These are phyloP conservation scores for Mormyrops boulengeri DNA, from an alignment of 2,797 vertebrate species.

Conservation along the genomic window DNA sequence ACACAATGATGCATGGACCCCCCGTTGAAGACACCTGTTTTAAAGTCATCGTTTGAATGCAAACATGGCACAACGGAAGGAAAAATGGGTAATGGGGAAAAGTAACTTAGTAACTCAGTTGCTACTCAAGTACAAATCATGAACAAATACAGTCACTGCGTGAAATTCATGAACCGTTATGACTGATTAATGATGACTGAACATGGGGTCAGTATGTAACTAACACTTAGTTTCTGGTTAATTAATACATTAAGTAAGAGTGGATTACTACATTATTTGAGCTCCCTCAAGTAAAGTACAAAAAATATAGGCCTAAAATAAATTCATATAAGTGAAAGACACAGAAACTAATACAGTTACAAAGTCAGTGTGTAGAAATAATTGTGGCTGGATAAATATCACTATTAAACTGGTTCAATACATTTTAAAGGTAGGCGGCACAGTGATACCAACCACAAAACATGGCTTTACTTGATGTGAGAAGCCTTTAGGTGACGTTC, in stretches of 20 bases:
- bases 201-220: not conserved
- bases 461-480: not conserved
- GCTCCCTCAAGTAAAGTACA: not conserved
- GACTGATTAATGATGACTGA: not conserved
- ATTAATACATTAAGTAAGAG: not conserved
- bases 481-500: not conserved
- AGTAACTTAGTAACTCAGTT: not conserved
- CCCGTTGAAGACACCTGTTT: not conserved
- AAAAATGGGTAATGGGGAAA: not conserved
- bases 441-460: not conserved
- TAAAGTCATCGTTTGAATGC: not conserved
- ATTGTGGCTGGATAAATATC: not conserved
- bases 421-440: not conserved
- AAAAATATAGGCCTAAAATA: not conserved
- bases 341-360: not conserved
- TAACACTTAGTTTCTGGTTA: not conserved
- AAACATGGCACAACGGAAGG: not conserved
- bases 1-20: not conserved
- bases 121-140: not conserved
- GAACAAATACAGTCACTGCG: not conserved
- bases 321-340: not conserved
- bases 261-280: not conserved
- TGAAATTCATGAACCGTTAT: not conserved
- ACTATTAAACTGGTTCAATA: not conserved
- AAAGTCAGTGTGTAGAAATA: not conserved